phyloP scores from a whole-genome alignment of 2,797 vertebrate genomes.

The Lepus oiostolus region DNA sequence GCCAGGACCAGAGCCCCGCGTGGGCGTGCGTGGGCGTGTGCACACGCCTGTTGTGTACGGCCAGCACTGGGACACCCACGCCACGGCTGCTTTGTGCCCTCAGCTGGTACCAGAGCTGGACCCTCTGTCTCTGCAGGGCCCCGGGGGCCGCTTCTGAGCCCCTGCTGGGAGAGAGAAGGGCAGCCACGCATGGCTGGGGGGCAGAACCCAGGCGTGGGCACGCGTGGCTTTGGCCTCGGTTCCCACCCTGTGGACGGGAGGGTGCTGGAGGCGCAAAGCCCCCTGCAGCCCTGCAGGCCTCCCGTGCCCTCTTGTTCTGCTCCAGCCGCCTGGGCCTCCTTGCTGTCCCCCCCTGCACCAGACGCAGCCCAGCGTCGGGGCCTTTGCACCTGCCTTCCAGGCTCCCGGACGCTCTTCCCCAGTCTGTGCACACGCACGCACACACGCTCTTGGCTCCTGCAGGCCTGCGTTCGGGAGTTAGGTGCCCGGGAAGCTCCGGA shows the following conservation, averaged over 20 bases:
- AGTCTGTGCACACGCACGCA: no score
- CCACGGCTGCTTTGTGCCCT: neutral
- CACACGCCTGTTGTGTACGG: no score
- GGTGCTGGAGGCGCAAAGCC: neutral
- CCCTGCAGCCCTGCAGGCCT: fast-evolving
- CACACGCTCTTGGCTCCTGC: neutral
- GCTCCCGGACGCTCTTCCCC: fast-evolving
- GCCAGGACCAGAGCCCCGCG: neutral
- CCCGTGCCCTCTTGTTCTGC: fast-evolving
- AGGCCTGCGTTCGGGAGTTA: neutral
- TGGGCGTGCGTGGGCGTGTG: fast-evolving
- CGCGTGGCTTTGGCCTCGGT: neutral
- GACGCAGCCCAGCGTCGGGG: neutral
- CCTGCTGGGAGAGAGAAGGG: neutral
- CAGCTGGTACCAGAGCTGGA: neutral
- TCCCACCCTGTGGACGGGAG: neutral
- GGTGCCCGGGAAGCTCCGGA: no score
- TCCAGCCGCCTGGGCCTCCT: neutral
- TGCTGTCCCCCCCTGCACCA: no score
- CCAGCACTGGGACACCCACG: no score
- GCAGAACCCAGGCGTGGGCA: neutral
- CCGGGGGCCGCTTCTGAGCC: neutral
- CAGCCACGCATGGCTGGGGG: neutral
- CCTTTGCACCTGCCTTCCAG: neutral
- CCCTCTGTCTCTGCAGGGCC: neutral